A percentile compares a stretch with the other conserved stretches of the same genome.
These are phyloP conservation scores for Rachycentron canadum DNA, from an alignment of 2,797 vertebrate genomes.

Conservation along the genomic window DNA sequence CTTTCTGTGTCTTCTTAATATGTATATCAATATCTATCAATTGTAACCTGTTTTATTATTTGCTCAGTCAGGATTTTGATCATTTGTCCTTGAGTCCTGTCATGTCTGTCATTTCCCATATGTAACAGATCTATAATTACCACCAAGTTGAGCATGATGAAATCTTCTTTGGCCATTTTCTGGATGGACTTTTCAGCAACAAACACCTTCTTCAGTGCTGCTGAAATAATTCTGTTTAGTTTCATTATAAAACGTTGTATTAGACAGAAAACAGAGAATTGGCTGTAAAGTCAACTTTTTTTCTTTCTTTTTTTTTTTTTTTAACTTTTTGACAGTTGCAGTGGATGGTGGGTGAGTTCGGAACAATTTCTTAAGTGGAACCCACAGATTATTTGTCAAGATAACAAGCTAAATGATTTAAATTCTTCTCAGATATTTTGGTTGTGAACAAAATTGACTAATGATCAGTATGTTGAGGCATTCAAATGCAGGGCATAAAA, in stretches of 20 bases:
- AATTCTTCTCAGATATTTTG: background rate
- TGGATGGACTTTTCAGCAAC: constrained; percentile 68
- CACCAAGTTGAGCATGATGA: constrained; percentile 84
- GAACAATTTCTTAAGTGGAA: background rate
- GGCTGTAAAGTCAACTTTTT: background rate
- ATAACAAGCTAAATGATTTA: background rate
- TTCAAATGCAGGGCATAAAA: background rate
- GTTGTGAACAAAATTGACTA: background rate
- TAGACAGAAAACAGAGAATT: background rate
- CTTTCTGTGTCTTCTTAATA: background rate
- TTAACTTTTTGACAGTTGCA: background rate
- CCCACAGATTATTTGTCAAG: background rate
- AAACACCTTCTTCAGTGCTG: constrained; percentile 83
- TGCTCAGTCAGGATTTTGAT: background rate
- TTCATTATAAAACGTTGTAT: background rate
- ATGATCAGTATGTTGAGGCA: background rate
- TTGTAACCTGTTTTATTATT: background rate
- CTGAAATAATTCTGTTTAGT: constrained; percentile 34
- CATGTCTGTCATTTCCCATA: background rate
- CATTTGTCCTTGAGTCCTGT: background rate
- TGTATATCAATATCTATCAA: background rate
- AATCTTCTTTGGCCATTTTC: constrained; percentile 82
- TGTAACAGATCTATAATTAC: constrained; percentile 57
- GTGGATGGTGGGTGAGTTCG: background rate
- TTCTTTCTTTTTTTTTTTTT: too few relatives aligned